Conservation (phyloP, 2,888 invertebrate genomes). For the Odontothrips loti region DNA sequence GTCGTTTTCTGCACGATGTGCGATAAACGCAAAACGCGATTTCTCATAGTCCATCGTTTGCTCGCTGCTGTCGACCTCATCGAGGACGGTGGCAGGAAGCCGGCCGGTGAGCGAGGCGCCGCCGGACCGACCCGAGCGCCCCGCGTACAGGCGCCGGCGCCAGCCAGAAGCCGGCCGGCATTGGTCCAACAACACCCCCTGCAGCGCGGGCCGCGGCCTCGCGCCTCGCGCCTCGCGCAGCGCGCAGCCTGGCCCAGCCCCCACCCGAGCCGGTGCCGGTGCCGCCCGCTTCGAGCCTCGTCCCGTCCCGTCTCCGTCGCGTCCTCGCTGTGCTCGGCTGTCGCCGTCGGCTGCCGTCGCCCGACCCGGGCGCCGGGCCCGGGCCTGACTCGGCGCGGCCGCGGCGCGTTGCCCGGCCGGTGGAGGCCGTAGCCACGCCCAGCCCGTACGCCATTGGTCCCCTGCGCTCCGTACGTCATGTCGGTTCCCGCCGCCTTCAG, state of each 20-base stretch:
- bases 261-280: background rate
- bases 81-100: no score
- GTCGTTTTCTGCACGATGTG: no score
- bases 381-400: background rate
- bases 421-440: background rate
- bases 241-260: background rate
- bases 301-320: background rate
- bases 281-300: background rate
- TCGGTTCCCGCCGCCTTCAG: background rate
- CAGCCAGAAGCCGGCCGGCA: background rate
- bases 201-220: background rate
- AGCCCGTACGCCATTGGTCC: background rate
- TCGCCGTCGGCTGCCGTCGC: no score
- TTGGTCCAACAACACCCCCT: background rate
- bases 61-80: no score
- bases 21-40: no score
- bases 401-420: background rate
- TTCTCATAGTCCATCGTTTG: no score
- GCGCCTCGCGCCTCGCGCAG: background rate
- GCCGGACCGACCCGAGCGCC: background rate
- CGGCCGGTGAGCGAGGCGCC: no score
- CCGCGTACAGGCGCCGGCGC: background rate
- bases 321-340: background rate
- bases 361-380: background rate
- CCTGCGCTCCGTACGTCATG: constrained; percentile 3